Evolutionary conservation across 2,113 vertebrate genomes (phyloP), one percentile per base, ranked within the genome.

Genomic region (Rallus limicola): DNA sequence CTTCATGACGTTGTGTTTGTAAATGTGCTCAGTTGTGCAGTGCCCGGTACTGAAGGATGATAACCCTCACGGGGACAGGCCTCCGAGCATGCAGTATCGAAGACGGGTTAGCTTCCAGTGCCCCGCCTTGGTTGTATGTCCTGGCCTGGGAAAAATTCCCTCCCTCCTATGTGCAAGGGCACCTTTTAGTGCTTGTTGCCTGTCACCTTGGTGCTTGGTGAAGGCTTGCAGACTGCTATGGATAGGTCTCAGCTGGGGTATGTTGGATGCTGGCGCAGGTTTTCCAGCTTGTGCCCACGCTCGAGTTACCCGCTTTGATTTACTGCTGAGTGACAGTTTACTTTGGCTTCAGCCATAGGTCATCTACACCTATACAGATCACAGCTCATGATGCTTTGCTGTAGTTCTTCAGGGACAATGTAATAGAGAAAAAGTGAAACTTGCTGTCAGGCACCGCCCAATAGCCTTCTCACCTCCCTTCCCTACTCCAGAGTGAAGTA

Each of bases 51-150:
- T 72, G 65, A 77, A 33, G 16, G 8, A 5, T 63, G 21, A 44
- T 69, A 71, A 58, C 4, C 4, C 3, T 86, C 16, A 15, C 8
- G 53, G n/a, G 38, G 23, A 67, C 28, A 25, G 40, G 44, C 18
- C 31, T 88, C 90, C 68, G n/a, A 65, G 25, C 13, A 3, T 50
- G 55, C n/a, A 16, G 9, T 69, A 25, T 60, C 36, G 88, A 20
- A 65, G 62, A 12, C 20, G 20, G 2, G 1, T 48, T 88, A 36
- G n/a, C 38, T 84, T 82, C 16, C 34, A 50, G 5, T 64, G 33
- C 10, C 8, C 9, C 0, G 0, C 26, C 24, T 68, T 58, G 28
- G 20, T 58, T 13, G 0, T 25, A 2, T 64, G 15, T 59, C 33
- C 48, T 94, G 82, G 34, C 80, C 48, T 77, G n/a, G 42, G 16